Evolutionary conservation across 2,888 invertebrate species (phyloP), one percentile per base, ranked within the genome.

Genomic region (Eulithis testata): DNA sequence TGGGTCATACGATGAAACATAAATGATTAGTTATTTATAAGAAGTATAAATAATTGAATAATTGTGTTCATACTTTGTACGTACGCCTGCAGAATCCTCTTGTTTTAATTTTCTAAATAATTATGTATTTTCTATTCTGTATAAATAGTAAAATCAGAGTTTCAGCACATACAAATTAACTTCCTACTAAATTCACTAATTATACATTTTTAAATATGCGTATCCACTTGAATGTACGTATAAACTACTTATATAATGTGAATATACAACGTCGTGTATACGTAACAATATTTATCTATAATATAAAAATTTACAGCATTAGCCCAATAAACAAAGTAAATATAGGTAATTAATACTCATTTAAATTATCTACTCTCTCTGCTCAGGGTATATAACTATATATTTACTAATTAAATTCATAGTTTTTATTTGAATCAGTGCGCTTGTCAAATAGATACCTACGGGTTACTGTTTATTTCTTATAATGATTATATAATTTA

Each of bases 141-240:
- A 2, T 49, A 7, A 1, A 47, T 3, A 55, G 68, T 68, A 60
- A 61, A 63, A 67, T 70, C 72, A 67, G 72, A 72, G 70, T 64
- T 69, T 63, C 59, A n/a, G 47, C n/a, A 11, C 47, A 49, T 9
- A 9, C 5, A 31, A 31, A 27, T 1, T 21, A 14, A 49, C 9
- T 14, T 21, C 14, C 9, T 5, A 21, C 4, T 2, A 2, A 21
- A 49, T 21, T 49, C 8, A 21, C 9, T 21, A 21, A 49, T 49
- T 49, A 21, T 21, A 21, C 9, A 21, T 21, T 49, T 21, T 14
- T 6, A 14, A 47, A 14, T 12, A 47, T 14, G 47, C 47, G 44
- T 44, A 14, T 9, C 8, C 9, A 40, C 8, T 40, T 40, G 8
- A 9, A 9, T 40, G 3, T 40, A 40, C 8, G 8, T 40, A 21